phyloP scores from a whole-genome alignment of 1,140 invertebrate species.

The Drosophila littoralis region DNA sequence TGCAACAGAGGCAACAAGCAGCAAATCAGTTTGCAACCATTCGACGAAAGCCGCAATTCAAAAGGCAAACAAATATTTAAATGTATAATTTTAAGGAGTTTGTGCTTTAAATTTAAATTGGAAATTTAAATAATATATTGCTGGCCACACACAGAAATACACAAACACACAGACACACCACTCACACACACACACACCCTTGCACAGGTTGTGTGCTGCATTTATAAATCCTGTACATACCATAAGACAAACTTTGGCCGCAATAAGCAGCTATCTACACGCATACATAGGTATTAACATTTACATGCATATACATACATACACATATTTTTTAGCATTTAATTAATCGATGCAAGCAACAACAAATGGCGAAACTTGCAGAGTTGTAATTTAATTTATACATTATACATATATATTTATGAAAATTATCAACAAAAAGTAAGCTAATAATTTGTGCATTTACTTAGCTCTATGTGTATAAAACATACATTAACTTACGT shows the following conservation, averaged over 20 bases:
- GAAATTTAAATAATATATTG: slow-evolving; percentile 22
- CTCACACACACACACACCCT: slow-evolving; percentile 1
- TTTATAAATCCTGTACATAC: slow-evolving; percentile 31
- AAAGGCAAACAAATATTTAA: slow-evolving; percentile 51
- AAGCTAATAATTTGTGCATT: slow-evolving; percentile 33
- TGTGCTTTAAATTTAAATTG: slow-evolving; percentile 14
- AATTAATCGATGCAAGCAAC: slow-evolving; percentile 49
- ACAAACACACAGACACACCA: slow-evolving; percentile 19
- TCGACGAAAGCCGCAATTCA: slow-evolving; percentile 70
- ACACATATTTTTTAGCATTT: slow-evolving; percentile 52
- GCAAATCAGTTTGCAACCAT: slow-evolving; percentile 68
- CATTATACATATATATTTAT: slow-evolving; percentile 18
- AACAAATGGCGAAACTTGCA: slow-evolving; percentile 21
- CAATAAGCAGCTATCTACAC: slow-evolving; percentile 17
- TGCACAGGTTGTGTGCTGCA: slow-evolving; percentile 1
- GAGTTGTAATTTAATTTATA: slow-evolving; percentile 23
- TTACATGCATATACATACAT: slow-evolving; percentile 39
- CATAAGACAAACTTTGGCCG: slow-evolving; percentile 1
- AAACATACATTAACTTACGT: slow-evolving; percentile 26
- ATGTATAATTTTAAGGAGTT: slow-evolving; percentile 7
- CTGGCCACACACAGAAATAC: slow-evolving; percentile 13
- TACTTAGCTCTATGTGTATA: slow-evolving; percentile 47
- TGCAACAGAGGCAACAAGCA: slow-evolving; percentile 33
- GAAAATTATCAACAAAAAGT: background rate
- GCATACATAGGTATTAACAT: slow-evolving; percentile 16